Percentiles rank a stretch among this genome's conserved stretches.
Evolutionary conservation across 2,888 invertebrate genomes (phyloP).

Genomic region (Dasypolia templi): DNA sequence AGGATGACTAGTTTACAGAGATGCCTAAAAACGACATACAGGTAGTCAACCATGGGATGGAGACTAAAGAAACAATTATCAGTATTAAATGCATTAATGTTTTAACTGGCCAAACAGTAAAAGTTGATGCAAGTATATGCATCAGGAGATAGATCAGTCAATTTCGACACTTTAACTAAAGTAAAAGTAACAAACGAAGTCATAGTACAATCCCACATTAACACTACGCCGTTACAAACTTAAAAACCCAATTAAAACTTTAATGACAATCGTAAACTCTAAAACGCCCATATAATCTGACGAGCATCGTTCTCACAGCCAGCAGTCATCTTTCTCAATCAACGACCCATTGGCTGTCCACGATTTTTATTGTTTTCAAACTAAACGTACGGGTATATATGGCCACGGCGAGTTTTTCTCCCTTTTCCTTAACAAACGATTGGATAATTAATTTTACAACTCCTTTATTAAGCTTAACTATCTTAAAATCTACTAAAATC

Average conservation of each 20-base stretch:
- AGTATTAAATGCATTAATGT: neutral
- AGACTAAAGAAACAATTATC: neutral
- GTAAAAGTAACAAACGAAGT: constrained; percentile 7
- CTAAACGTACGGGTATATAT: constrained; percentile 79
- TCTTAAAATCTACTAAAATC: constrained; percentile 79
- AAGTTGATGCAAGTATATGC: no score
- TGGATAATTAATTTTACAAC: constrained; percentile 87
- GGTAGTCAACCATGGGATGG: neutral
- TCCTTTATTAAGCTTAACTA: constrained; percentile 85
- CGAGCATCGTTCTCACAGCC: constrained; percentile 82
- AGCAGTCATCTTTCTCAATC: constrained; percentile 88
- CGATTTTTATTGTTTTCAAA: constrained; percentile 89
- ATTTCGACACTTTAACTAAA: neutral
- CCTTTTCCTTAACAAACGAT: constrained; percentile 66
- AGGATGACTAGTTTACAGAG: neutral
- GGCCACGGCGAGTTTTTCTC: constrained; percentile 69
- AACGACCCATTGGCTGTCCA: constrained; percentile 81
- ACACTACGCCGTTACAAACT: constrained; percentile 13
- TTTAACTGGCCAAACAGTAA: neutral
- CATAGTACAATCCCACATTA: constrained; percentile 15
- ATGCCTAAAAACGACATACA: no score
- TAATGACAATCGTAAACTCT: constrained; percentile 70
- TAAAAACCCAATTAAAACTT: constrained; percentile 55
- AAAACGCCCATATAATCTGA: constrained; percentile 81
- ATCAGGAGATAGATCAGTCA: neutral